Base-by-base conservation (phyloP, 2,888 invertebrate genomes). In the Pomacea canaliculata region DNA sequence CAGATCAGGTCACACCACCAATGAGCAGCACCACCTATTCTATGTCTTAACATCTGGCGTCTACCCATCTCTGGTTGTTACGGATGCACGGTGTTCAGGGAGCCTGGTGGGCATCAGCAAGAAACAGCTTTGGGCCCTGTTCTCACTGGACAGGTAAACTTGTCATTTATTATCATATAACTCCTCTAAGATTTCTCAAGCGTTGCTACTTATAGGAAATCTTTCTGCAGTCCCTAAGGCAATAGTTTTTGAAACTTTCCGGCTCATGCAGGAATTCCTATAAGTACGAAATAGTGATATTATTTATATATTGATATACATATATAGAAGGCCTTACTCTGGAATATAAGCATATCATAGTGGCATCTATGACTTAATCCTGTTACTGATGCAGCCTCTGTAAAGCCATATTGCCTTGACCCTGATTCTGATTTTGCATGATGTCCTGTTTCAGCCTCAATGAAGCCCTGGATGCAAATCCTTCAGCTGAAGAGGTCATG, bases 41-140 rank as follows among this genome's bases (percentile, higher is more conserved):
- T 88, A 90, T 76, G 76, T 90, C 8, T 76, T 89, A 73, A 85
- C 86, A 8, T 87, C 88, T n/a, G 91, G 91, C 8, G 90, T 91
- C 27, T 91, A 86, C 84, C 91, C 91, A 0, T 84, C 85, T 7
- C 82, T 91, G 84, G 83, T 85, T 0, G 85, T 90, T 60, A 88
- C 86, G 0, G 91, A 91, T 82, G 89, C 90, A 13, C 85, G 88
- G 23, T 89, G 89, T 71, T 84, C 84, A 73, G 90, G 90, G 65
- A 88, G 89, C 74, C 86, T 88, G 56, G 84, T 85, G 23, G 86
- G 87, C 59, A 86, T 90, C 77, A 90, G 90, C 82, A 91, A 91
- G 82, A 88, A 88, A 76, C 88, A 88, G 72, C 85, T 91, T 9
- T 91, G 90, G 90, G 82, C 81, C 16, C 83, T 89, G 18, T 89